These are phyloP conservation scores for Hydrocynus forskahlii DNA, from an alignment of 2,797 vertebrate genomes.

Conservation along the genomic window DNA sequence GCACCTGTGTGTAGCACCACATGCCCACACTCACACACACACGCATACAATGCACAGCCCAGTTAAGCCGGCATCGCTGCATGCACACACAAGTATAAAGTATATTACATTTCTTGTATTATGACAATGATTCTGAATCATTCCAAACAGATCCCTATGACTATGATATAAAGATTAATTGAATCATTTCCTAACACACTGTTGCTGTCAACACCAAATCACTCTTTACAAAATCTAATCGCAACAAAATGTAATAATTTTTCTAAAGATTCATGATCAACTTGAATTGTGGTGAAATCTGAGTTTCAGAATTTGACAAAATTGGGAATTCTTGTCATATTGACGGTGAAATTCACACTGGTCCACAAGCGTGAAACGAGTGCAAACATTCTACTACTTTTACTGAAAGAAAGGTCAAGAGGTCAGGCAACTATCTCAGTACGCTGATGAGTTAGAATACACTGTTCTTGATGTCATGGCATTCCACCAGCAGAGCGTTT, in stretches of 20 bases:
- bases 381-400: not conserved
- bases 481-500: not conserved
- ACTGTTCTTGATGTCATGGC: not conserved
- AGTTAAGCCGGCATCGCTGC: not conserved
- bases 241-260: too few species aligned
- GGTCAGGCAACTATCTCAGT: constrained; percentile 11
- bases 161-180: too few species aligned
- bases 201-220: too few species aligned
- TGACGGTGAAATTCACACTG: not conserved
- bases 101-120: too few species aligned
- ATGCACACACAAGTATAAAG: not conserved
- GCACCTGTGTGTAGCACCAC: constrained; percentile 27
- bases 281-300: too few species aligned
- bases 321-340: too few species aligned
- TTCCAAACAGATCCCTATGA: too few species aligned
- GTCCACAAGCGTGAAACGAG: not conserved
- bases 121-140: too few species aligned
- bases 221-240: too few species aligned
- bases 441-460: constrained; percentile 5
- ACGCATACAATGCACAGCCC: not conserved
- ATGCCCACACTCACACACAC: constrained; percentile 26
- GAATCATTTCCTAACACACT: too few species aligned
- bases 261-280: too few species aligned
- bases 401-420: constrained; percentile 22
- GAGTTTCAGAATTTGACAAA: too few species aligned